Evolutionary conservation across 1,140 invertebrate genomes (phyloP).

Genomic region (Ditylenchus dipsaci): DNA sequence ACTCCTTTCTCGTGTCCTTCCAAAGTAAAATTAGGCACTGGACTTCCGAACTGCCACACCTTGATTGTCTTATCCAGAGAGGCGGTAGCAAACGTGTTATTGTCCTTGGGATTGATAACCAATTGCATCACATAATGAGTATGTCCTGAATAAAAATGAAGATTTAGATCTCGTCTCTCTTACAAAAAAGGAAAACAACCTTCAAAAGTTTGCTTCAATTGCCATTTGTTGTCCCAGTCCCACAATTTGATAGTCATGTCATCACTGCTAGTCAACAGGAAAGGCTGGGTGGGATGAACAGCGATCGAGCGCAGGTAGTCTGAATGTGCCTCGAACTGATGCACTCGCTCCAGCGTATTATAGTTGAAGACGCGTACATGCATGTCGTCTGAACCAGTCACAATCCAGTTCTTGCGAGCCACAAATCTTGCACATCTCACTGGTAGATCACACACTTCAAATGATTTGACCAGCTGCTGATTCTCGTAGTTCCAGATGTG

Average conservation of each 20-base stretch:
- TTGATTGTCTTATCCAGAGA: constrained; percentile 95
- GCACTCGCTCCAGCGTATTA: constrained; percentile 90
- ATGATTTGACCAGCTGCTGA: constrained; percentile 79
- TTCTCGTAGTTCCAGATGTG: constrained; percentile 96
- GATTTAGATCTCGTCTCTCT: background rate
- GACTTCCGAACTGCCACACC: constrained; percentile 93
- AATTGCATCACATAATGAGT: constrained; percentile 99
- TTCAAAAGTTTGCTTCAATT: constrained; percentile 92
- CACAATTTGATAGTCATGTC: constrained; percentile 98
- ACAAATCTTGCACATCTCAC: constrained; percentile 92
- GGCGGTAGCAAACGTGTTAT: constrained; percentile 98
- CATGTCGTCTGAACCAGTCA: constrained; percentile 81
- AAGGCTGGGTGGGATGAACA: constrained; percentile 93
- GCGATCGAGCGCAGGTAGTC: constrained; percentile 95
- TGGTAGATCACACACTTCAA: constrained; percentile 87
- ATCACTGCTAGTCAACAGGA: constrained; percentile 92
- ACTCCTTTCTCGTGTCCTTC: constrained; percentile 96
- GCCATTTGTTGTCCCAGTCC: constrained; percentile 99
- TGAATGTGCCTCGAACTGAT: constrained; percentile 94
- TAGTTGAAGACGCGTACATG: constrained; percentile 91
- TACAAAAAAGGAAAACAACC: constrained; percentile 56
- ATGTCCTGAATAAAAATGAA: constrained; percentile 66
- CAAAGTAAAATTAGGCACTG: constrained; percentile 93
- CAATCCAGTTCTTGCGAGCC: constrained; percentile 94
- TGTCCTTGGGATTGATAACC: constrained; percentile 98